These are phyloP conservation scores for Nymphalis c-album DNA, from an alignment of 2,888 invertebrate species.

Conservation along the genomic window DNA sequence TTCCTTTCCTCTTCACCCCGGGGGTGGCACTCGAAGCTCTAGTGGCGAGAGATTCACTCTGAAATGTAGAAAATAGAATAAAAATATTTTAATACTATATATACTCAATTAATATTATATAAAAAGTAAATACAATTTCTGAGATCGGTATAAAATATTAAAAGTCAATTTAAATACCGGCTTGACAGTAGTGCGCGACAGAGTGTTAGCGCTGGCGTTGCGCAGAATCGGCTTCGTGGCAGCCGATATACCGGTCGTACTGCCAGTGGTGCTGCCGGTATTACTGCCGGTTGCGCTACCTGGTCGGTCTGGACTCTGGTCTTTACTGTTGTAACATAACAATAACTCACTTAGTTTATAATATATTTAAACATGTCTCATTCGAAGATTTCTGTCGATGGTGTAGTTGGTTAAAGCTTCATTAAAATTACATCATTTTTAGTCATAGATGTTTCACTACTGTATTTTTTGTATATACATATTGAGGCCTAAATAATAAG, in stretches of 20 bases:
- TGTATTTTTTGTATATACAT: too few species aligned
- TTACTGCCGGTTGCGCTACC: conserved; percentile 46
- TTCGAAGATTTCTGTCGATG: too few species aligned
- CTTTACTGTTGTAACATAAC: conserved; percentile 59
- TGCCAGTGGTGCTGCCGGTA: conserved; percentile 56
- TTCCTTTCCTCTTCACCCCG: conserved; percentile 77
- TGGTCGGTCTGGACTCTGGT: conserved; percentile 67
- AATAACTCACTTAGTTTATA: not conserved
- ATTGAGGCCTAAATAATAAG: too few species aligned
- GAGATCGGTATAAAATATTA: not conserved
- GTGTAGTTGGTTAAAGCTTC: too few species aligned
- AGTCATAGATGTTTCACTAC: too few species aligned
- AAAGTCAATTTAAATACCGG: conserved; percentile 45
- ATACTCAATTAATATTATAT: not conserved
- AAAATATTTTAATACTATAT: not conserved
- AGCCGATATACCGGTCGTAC: conserved; percentile 39
- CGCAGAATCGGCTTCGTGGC: conserved; percentile 77
- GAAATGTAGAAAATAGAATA: conserved; percentile 38
- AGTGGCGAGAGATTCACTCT: conserved; percentile 57
- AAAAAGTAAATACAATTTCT: not conserved
- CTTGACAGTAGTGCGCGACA: conserved; percentile 57
- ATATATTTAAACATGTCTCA: too few species aligned
- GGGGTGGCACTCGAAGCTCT: conserved; percentile 74
- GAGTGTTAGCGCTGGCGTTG: conserved; percentile 81
- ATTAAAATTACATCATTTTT: too few species aligned